A percentile compares a stretch with the other conserved stretches of the same genome.
Conservation (phyloP, 1,140 invertebrate species). For the Ganaspis sp. region DNA sequence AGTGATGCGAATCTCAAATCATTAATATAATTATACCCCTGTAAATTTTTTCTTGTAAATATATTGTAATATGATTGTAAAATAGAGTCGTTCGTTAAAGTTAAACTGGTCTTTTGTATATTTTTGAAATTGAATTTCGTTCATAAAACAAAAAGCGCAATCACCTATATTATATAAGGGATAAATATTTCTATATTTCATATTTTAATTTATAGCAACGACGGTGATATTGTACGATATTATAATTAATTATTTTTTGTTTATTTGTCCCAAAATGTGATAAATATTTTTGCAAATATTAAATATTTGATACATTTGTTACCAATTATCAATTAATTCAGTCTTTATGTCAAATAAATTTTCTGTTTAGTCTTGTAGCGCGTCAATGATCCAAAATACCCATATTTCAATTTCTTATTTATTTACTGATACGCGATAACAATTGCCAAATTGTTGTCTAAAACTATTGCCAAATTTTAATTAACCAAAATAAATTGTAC, state of each 20-base stretch:
- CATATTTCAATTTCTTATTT: too few relatives aligned
- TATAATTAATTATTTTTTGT: constrained; percentile 32
- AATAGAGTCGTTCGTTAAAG: constrained; percentile 25
- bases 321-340: neutral
- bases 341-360: neutral
- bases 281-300: neutral
- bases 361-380: neutral
- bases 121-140: constrained; percentile 12
- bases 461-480: constrained; percentile 15
- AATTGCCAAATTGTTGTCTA: neutral
- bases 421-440: neutral
- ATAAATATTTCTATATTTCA: constrained; percentile 37
- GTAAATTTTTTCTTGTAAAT: constrained; percentile 28
- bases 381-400: constrained; percentile 7
- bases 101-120: constrained; percentile 1
- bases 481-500: neutral
- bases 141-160: neutral
- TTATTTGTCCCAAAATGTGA: constrained; percentile 30
- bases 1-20: constrained; percentile 15
- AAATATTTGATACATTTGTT: neutral
- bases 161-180: constrained; percentile 10
- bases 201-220: constrained; percentile 36
- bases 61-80: constrained; percentile 30
- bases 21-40: constrained; percentile 12
- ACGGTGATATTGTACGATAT: constrained; percentile 31